Conservation (phyloP, 2,113 vertebrate genomes). For the Aptenodytes forsteri region DNA sequence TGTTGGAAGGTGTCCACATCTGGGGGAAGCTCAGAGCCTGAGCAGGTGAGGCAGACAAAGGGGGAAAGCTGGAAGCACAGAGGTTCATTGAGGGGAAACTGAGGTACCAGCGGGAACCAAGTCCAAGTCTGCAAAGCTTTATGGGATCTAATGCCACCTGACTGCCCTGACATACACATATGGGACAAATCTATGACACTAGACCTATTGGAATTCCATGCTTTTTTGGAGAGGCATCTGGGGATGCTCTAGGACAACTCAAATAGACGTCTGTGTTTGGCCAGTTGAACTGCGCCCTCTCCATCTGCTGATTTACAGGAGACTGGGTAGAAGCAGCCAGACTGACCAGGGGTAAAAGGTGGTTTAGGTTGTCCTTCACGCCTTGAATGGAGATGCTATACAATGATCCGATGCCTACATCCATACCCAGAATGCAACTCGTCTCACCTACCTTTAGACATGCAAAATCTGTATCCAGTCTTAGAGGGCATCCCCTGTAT, state of each 20-base stretch:
- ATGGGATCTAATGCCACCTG: neutral
- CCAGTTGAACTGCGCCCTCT: neutral
- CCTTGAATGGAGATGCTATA: neutral
- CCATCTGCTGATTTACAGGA: neutral
- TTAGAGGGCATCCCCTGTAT: neutral
- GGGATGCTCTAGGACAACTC: neutral
- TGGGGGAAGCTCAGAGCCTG: neutral
- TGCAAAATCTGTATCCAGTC: neutral
- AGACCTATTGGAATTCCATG: neutral
- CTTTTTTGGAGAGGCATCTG: neutral
- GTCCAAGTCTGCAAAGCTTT: neutral
- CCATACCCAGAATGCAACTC: neutral
- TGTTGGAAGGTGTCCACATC: neutral
- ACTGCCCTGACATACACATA: too few species aligned
- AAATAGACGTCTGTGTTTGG: neutral
- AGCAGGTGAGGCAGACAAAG: neutral
- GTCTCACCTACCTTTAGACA: neutral
- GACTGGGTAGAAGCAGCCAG: neutral
- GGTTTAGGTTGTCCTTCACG: neutral
- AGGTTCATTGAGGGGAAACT: neutral
- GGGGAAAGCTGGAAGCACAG: neutral
- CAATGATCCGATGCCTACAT: neutral
- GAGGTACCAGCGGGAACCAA: neutral
- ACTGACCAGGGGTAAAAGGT: neutral
- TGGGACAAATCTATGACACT: rapidly evolving